Conservation (phyloP, 2,113 vertebrate genomes). For the Octodon degus region DNA sequence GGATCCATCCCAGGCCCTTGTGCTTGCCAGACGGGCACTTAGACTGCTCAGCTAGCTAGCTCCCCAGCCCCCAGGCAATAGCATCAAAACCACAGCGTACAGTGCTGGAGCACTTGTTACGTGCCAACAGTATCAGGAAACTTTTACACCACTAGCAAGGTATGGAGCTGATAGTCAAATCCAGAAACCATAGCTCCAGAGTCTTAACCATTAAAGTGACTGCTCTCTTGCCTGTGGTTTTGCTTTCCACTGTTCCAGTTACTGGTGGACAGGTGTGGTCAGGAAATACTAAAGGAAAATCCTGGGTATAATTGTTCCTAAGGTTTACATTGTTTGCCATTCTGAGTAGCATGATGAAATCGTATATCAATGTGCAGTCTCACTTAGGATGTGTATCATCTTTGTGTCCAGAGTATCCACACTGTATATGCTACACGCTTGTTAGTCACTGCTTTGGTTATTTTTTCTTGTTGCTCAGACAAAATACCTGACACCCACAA, state of each 20-base stretch:
- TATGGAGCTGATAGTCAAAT: neutral
- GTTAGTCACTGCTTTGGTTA: neutral
- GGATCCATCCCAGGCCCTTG: no score
- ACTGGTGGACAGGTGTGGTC: neutral
- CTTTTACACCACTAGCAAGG: neutral
- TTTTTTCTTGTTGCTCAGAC: neutral
- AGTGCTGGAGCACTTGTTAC: neutral
- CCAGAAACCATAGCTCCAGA: neutral
- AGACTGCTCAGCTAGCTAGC: no score
- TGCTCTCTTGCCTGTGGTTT: neutral
- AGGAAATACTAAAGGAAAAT: neutral
- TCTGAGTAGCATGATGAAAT: neutral
- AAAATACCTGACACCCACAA: neutral
- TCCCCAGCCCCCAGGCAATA: neutral
- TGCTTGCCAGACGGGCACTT: no score
- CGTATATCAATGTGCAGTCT: neutral
- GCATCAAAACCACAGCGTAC: neutral
- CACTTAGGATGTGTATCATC: neutral
- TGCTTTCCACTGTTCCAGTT: neutral
- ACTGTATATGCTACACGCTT: neutral
- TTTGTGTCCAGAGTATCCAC: neutral
- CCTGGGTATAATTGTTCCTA: neutral
- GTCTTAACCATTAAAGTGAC: neutral
- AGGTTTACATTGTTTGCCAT: neutral
- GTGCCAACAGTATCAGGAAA: neutral